These are phyloP conservation scores for Aurelia sp. DNA, from an alignment of 30 jellyfish, hydroid and myxozoan species.

Conservation along the genomic window DNA sequence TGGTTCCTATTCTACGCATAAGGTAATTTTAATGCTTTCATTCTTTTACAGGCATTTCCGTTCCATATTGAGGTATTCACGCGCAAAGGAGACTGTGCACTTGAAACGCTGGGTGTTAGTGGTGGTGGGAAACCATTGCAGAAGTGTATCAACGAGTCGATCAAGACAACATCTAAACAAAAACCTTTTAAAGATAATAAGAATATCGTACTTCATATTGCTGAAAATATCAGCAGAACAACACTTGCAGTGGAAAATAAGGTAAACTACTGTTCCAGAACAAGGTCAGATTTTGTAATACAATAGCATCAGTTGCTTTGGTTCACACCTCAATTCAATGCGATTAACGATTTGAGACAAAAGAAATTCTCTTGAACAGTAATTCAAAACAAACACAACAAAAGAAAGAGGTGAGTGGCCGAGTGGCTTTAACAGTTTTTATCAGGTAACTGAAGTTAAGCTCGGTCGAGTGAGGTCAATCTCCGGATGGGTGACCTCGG, in stretches of 20 bases:
- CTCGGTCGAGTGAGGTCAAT: too few relatives aligned
- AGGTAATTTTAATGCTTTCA: neutral
- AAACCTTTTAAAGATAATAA: conserved; percentile 67
- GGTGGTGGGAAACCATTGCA: conserved; percentile 72
- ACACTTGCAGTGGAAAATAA: conserved; percentile 92
- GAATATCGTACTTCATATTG: conserved; percentile 60
- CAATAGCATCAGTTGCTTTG: too few relatives aligned
- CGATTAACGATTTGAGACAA: too few relatives aligned
- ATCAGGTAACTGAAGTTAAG: too few relatives aligned
- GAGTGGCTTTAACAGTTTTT: too few relatives aligned
- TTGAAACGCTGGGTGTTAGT: conserved; percentile 65
- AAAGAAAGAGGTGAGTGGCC: too few relatives aligned
- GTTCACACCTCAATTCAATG: too few relatives aligned
- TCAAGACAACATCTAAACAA: conserved; percentile 45
- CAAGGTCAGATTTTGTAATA: too few relatives aligned
- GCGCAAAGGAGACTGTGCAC: conserved; percentile 65
- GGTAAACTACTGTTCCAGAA: conserved; percentile 34
- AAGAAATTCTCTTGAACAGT: too few relatives aligned
- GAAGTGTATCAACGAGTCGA: conserved; percentile 55
- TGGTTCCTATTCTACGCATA: too few relatives aligned
- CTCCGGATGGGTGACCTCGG: too few relatives aligned
- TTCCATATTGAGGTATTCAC: conserved; percentile 85
- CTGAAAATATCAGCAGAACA: conserved; percentile 51
- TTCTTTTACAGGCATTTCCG: conserved; percentile 88
- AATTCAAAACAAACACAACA: too few relatives aligned